Percentiles rank a stretch among this genome's conserved stretches.
Evolutionary conservation across 2,888 invertebrate genomes (phyloP).

Genomic region (Lasioglossum pauxillum): DNA sequence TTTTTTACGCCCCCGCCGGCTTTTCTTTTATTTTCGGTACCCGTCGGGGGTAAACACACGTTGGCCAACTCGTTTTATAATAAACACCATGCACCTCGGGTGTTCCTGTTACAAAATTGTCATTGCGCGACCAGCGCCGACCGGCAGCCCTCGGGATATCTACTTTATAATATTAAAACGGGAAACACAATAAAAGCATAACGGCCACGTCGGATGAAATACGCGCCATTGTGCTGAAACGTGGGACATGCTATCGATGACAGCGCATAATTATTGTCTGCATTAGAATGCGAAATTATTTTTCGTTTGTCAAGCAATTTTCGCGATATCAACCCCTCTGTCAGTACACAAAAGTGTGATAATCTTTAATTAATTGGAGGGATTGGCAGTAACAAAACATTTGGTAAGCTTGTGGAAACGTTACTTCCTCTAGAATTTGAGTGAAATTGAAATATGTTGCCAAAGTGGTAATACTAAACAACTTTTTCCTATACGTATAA

Average conservation of each 20-base stretch:
- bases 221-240: not conserved
- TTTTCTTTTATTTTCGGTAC: not conserved
- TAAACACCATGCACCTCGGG: conserved; percentile 40
- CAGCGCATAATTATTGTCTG: not conserved
- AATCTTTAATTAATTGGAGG: not conserved
- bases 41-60: conserved; percentile 46
- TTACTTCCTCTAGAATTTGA: no score
- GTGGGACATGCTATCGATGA: not conserved
- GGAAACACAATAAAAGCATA: not conserved
- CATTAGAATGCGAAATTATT: not conserved
- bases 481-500: no score
- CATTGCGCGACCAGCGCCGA: conserved; percentile 20
- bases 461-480: no score
- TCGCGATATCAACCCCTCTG: not conserved
- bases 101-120: conserved; percentile 38
- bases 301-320: not conserved
- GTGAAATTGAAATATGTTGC: no score
- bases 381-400: not conserved
- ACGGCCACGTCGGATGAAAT: not conserved
- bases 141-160: not conserved
- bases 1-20: not conserved
- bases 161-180: not conserved
- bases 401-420: not conserved
- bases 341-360: no score
- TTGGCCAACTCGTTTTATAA: conserved; percentile 47